Conservation (phyloP, 2,113 vertebrate species). For the Phocoena phocoena region DNA sequence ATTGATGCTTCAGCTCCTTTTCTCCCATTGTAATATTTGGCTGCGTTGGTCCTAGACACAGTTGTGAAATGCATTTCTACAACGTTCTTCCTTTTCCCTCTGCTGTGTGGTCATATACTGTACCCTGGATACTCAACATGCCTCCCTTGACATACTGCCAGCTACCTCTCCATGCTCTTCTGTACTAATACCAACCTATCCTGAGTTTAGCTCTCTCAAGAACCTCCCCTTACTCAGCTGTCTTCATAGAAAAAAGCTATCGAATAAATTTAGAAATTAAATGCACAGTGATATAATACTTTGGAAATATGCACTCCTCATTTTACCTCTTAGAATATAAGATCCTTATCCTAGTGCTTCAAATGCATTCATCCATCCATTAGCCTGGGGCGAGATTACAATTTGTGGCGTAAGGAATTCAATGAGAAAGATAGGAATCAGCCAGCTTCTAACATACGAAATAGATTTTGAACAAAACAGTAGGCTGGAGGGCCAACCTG, state of each 20-base stretch:
- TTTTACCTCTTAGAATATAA: neutral
- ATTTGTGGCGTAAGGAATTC: neutral
- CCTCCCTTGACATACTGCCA: neutral
- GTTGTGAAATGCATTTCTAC: neutral
- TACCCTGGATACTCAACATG: neutral
- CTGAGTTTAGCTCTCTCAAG: neutral
- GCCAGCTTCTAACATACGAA: neutral
- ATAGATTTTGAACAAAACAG: neutral
- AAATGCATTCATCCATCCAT: neutral
- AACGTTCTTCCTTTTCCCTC: neutral
- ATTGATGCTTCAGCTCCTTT: neutral
- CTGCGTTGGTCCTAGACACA: neutral
- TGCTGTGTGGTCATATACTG: neutral
- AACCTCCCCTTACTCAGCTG: neutral
- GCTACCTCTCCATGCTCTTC: neutral
- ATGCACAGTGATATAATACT: neutral
- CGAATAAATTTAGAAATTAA: neutral
- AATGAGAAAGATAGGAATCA: neutral
- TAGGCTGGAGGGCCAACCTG: neutral
- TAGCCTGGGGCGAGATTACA: neutral
- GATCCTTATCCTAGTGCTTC: neutral
- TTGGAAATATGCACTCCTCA: neutral
- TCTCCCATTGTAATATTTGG: neutral
- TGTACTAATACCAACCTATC: neutral
- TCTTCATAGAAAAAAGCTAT: neutral